Evolutionary conservation across 2,113 vertebrate genomes (phyloP), one percentile per base, ranked within the genome.

Genomic region (Tauraco erythrolophus): DNA sequence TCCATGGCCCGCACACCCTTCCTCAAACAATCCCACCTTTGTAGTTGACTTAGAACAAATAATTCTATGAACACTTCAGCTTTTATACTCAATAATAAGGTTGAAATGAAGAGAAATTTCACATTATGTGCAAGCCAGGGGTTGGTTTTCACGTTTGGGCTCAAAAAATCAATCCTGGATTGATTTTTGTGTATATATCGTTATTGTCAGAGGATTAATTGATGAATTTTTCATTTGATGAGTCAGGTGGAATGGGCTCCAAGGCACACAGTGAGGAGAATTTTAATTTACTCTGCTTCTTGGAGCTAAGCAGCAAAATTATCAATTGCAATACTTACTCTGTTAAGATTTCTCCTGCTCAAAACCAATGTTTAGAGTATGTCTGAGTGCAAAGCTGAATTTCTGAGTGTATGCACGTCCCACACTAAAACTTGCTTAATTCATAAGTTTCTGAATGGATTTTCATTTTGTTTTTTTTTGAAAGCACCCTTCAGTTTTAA

Each of bases 151-250:
- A 98, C 97, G 98, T 98, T 97, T 94, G 91, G 97, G 96, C 98
- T 98, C 95, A 94, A 97, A 98, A 98, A 98, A 98, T 99, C 98
- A 98, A 99, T 99, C 89, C 60, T n/a, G 82, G 92, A 99, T 99
- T 99, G 98, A 99, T 98, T 98, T 98, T 98, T 97, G 97, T 98
- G 97, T 98, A 98, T 98, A 98, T 98, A 98, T 98, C 82, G 95
- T 99, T 98, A 99, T 98, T 98, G 98, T 99, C 98, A 98, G 98
- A 98, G 98, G 98, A 99, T 98, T 99, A 98, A 98, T 98, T 99
- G 98, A 99, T 99, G 97, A 98, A 98, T 98, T 98, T 99, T 99
- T 99, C 98, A 99, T 99, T 98, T 99, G 98, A 99, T 98, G 98
- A 99, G 98, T 98, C 98, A 98, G 98, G 96, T 96, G 93, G 86